Conservation (phyloP, 2,888 invertebrate species). For the Sympetrum striolatum region DNA sequence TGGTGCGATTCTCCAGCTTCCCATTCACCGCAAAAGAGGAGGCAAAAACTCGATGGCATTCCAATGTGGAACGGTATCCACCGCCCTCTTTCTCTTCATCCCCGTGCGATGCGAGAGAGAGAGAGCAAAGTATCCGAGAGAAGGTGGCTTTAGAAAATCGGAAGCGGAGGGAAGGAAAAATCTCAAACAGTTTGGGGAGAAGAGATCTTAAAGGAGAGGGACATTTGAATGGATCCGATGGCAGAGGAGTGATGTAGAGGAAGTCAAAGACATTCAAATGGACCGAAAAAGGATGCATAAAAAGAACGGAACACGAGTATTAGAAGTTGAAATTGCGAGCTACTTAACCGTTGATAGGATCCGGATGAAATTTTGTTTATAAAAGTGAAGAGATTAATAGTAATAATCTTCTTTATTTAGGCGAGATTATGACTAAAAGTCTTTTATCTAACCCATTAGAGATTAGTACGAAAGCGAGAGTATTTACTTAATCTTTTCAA, state of each 20-base stretch:
- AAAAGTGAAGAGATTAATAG: too few relatives aligned
- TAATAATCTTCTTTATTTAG: too few relatives aligned
- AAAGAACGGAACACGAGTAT: too few relatives aligned
- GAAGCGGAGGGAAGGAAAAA: not conserved
- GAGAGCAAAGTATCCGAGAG: not conserved
- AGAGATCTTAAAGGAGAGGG: not conserved
- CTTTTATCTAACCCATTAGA: too few relatives aligned
- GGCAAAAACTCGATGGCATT: constrained; percentile 12
- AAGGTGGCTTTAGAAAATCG: constrained; percentile 20
- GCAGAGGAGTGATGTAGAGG: not conserved
- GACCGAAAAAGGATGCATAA: not conserved
- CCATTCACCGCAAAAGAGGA: not conserved
- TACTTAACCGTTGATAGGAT: too few relatives aligned
- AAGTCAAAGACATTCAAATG: not conserved
- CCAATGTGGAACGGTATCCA: not conserved
- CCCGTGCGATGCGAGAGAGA: too few relatives aligned
- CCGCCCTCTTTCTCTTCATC: not conserved
- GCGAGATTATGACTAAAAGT: too few relatives aligned
- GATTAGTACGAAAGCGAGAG: too few relatives aligned
- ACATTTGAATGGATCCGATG: not conserved
- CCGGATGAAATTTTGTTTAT: too few relatives aligned
- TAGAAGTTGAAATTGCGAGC: too few relatives aligned
- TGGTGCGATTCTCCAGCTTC: not conserved
- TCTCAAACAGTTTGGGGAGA: not conserved
- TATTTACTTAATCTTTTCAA: too few relatives aligned